Percentiles rank a stretch among this genome's conserved stretches.
Conservation (phyloP, 2,113 vertebrate species). For the Tyrannus savana region DNA sequence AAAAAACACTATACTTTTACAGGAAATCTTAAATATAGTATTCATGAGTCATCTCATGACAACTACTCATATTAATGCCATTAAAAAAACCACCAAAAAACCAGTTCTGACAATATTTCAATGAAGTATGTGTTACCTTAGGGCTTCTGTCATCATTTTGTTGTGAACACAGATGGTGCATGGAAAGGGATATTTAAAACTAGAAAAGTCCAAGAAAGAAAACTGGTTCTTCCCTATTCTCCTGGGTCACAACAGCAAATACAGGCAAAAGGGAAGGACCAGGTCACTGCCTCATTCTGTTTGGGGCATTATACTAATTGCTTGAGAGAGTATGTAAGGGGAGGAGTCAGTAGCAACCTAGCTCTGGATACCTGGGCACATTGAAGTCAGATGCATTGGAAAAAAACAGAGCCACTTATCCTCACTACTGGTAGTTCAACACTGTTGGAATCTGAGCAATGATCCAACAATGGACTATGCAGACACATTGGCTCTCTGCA, state of each 20-base stretch:
- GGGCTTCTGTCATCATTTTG: not conserved
- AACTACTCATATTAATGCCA: not conserved
- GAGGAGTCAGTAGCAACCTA: not conserved
- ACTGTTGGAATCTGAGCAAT: not conserved
- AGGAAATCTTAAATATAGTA: not conserved
- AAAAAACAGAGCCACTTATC: not conserved
- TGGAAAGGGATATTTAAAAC: not conserved
- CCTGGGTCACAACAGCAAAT: not conserved
- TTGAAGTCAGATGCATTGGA: accelerated
- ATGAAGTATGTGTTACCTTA: not conserved
- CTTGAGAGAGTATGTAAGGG: not conserved
- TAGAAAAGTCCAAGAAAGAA: not conserved
- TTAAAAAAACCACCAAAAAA: not conserved
- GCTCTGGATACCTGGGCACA: not conserved
- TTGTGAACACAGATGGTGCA: not conserved
- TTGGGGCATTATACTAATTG: not conserved
- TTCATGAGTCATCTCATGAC: accelerated
- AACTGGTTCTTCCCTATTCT: not conserved
- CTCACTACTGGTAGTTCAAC: not conserved
- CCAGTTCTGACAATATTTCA: not conserved
- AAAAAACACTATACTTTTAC: not conserved
- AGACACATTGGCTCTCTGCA: not conserved
- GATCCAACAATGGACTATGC: not conserved
- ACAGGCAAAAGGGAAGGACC: not conserved
- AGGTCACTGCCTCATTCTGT: not conserved